Evolutionary conservation across 2,113 vertebrate species (phyloP).

Genomic region (Esox niger): DNA sequence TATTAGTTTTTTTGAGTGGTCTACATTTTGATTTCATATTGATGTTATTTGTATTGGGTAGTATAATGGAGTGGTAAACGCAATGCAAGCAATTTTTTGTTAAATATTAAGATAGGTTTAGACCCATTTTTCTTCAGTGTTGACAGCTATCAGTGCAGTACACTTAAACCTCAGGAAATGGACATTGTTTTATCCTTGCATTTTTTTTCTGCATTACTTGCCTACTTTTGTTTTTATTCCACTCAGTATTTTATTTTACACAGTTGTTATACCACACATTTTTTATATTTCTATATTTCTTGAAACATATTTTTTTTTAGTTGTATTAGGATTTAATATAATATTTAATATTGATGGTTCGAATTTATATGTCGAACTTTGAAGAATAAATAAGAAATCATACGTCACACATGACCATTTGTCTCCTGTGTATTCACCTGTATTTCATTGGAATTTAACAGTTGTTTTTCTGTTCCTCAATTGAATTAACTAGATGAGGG

Average conservation of each 20-base stretch:
- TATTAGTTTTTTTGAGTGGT: neutral
- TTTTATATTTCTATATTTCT: conserved; percentile 54
- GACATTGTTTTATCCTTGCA: conserved; percentile 30
- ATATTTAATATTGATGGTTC: conserved; percentile 40
- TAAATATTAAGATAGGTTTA: neutral
- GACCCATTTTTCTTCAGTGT: conserved; percentile 11
- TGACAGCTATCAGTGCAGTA: conserved; percentile 40
- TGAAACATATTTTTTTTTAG: conserved; percentile 29
- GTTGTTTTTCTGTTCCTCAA: too few species aligned
- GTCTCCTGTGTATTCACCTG: too few species aligned
- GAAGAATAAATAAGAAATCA: conserved; percentile 11
- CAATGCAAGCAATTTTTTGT: neutral
- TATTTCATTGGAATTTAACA: too few species aligned
- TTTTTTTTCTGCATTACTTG: conserved; percentile 42
- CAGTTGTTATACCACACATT: conserved; percentile 40
- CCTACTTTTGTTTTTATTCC: conserved; percentile 46
- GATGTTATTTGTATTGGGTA: neutral
- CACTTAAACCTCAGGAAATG: conserved; percentile 58
- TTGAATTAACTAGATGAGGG: too few species aligned
- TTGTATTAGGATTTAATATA: conserved; percentile 44
- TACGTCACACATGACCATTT: too few species aligned
- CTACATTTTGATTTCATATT: neutral
- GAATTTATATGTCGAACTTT: conserved; percentile 37
- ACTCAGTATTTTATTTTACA: conserved; percentile 46
- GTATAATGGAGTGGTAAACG: neutral